phyloP scores from a whole-genome alignment of 2,797 vertebrate genomes.

The Anniella stebbinsi region DNA sequence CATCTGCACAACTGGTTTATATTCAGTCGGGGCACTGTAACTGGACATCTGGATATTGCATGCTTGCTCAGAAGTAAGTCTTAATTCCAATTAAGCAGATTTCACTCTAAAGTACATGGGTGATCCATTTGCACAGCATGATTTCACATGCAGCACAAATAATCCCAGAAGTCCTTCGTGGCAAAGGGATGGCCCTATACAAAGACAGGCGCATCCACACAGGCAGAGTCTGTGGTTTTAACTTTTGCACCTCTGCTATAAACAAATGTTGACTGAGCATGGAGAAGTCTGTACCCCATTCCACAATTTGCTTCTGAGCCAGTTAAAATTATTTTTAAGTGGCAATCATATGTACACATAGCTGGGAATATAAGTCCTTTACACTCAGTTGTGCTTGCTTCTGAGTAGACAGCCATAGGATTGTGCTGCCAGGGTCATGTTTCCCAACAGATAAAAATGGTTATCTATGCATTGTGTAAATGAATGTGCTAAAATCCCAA shows the following conservation, averaged over 20 bases:
- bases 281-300: background rate
- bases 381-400: too few species aligned
- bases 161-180: background rate
- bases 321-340: background rate
- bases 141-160: background rate
- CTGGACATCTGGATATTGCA: background rate
- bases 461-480: background rate
- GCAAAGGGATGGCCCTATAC: background rate
- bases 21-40: background rate
- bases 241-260: background rate
- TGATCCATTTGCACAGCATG: background rate
- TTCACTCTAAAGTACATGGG: background rate
- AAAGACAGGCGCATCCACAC: background rate
- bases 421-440: background rate
- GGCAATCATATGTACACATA: background rate
- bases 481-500: background rate
- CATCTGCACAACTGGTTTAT: background rate
- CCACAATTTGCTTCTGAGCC: background rate
- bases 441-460: background rate
- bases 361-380: background rate
- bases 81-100: slow-evolving; percentile 6
- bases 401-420: too few species aligned
- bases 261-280: background rate
- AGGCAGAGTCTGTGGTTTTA: background rate
- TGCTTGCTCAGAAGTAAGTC: background rate